Base-by-base conservation (phyloP, 2,888 invertebrate genomes). In the Euclidia mi region DNA sequence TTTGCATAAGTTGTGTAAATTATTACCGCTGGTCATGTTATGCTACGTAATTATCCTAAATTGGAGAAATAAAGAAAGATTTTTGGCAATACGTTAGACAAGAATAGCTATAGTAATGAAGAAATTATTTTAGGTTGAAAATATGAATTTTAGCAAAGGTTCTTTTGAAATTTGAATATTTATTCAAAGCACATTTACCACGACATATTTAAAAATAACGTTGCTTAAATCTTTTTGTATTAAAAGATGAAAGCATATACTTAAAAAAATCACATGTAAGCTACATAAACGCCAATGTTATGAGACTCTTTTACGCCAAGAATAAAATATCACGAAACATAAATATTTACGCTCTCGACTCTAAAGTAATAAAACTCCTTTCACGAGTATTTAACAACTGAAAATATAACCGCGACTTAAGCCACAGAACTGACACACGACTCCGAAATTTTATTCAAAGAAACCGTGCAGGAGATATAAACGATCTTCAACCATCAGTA, bases 381-480 rank as follows among this genome's bases (percentile, higher is more conserved):
- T 70, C 48, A 42, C 38, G 47, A 29, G 53, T 51, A 18, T 48
- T 56, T 50, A 48, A 56, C 46, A 48, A 45, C 43, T 47, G 35
- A 59, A 56, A 48, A 38, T 47, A 51, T 38, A 46, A 71, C 29
- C 12, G 29, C 20, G 31, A 31, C 48, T 40, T 40, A 45, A 42
- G 31, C 46, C 48, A 14, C 45, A 28, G 46, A 69, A 69, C 71
- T 53, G 59, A 56, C 65, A 64, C 18, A 48, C 65, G 49, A 62
- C 49, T 43, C 41, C 43, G 31, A 45, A 70, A 70, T 65, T 64
- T 49, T 60, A 71, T 71, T 70, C 71, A 62, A 65, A 70, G 70
- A 73, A 62, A 53, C 56, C 66, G 57, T 65, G 46, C 62, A 52
- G 53, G 41, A 74, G 55, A 52, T 67, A 71, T 74, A 74, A 71